A percentile compares a stretch with the other conserved stretches of the same genome.
Conservation (phyloP, 2,113 vertebrate species). For the Mionectes macconnelli region DNA sequence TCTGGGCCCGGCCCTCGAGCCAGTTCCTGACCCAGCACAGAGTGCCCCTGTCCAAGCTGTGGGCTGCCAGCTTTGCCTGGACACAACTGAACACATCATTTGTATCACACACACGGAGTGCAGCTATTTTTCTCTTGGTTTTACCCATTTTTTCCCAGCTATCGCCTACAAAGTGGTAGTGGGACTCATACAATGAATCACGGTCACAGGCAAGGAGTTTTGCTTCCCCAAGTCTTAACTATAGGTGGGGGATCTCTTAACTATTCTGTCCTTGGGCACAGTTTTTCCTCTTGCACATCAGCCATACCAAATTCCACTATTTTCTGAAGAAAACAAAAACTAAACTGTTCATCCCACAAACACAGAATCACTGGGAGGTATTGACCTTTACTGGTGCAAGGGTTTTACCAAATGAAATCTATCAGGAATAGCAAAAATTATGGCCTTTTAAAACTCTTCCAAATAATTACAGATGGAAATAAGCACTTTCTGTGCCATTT, state of each 20-base stretch:
- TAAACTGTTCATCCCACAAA: neutral
- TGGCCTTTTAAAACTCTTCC: neutral
- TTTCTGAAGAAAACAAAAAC: neutral
- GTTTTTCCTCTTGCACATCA: neutral
- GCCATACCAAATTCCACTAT: neutral
- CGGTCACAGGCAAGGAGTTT: neutral
- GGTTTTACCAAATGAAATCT: neutral
- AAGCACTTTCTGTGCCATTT: neutral
- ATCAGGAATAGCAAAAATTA: neutral
- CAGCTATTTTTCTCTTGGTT: neutral
- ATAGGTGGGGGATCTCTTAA: neutral
- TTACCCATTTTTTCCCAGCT: neutral
- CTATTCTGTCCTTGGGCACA: neutral
- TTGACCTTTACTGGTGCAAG: neutral
- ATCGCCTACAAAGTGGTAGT: neutral
- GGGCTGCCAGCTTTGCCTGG: no score
- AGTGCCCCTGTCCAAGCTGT: no score
- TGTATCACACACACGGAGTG: neutral
- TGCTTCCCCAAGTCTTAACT: neutral
- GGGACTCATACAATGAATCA: neutral
- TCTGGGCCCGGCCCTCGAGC: no score
- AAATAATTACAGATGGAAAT: slow-evolving; percentile 16
- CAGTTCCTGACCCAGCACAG: no score
- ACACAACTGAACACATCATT: neutral
- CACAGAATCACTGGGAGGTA: neutral